Evolutionary conservation across 2,888 invertebrate genomes (phyloP).

Genomic region (Schizotus pectinicornis): DNA sequence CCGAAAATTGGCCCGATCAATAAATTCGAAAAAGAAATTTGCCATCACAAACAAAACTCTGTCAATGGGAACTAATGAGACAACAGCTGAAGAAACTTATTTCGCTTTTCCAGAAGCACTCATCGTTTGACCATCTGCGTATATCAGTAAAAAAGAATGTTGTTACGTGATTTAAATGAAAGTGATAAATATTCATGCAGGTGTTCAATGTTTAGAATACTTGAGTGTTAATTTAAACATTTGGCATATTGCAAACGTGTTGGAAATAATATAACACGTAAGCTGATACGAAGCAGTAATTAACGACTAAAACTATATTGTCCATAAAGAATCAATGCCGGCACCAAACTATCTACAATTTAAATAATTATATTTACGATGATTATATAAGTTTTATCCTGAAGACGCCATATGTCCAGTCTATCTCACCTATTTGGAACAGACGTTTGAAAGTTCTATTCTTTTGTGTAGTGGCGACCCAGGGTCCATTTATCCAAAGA

Average conservation of each 20-base stretch:
- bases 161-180: constrained; percentile 30
- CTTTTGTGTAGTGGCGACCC: too few relatives aligned
- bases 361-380: constrained; percentile 2
- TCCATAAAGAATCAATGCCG: constrained; percentile 9
- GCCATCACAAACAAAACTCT: too few relatives aligned
- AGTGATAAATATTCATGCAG: constrained; percentile 32
- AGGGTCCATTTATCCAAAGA: too few relatives aligned
- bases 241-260: constrained; percentile 30
- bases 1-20: constrained; percentile 34
- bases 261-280: constrained; percentile 13
- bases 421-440: too few relatives aligned
- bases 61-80: too few relatives aligned
- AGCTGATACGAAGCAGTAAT: constrained; percentile 8
- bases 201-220: constrained; percentile 29
- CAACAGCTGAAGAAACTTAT: background rate
- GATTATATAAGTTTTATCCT: background rate
- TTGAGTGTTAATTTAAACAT: constrained; percentile 28
- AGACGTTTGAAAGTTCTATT: too few relatives aligned
- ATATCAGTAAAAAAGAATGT: constrained; percentile 15
- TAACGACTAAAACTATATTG: constrained; percentile 1
- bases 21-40: constrained; percentile 2
- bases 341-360: background rate
- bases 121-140: constrained; percentile 15
- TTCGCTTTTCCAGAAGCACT: constrained; percentile 7
- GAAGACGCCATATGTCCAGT: too few relatives aligned